Base-by-base conservation (phyloP, 2,888 invertebrate genomes). In the Leptopilina drosophilae region DNA sequence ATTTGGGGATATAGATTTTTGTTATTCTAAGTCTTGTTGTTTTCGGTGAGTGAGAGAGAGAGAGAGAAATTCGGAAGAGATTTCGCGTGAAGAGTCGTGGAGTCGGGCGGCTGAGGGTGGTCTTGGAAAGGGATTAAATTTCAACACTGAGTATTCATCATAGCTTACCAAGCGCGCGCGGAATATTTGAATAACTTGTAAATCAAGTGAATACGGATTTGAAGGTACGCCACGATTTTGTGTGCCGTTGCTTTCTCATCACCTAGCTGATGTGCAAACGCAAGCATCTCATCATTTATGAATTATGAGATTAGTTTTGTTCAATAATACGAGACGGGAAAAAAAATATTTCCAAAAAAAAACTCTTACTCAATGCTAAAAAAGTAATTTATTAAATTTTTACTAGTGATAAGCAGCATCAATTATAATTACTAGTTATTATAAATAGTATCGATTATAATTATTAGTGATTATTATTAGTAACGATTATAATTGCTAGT, bases 121-220 rank as follows among this genome's bases (percentile, higher is more conserved):
- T 81, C 73, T 84, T 82, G 79, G 83, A 81, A 83, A 81, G 77
- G 86, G 86, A 87, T 88, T 88, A 88, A 86, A 86, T 84, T 85
- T 81, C 84, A 86, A 85, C 85, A 82, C 79, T 80, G 84, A 85
- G 86, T 85, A 86, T 87, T 86, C 87, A 85, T 86, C 85, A 84
- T 84, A 84, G 85, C 85, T 86, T 85, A 86, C 81, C 83, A 84
- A 78, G 76, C 66, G 80, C 78, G 49, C 49, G 49, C 49, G 80
- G 85, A 86, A 87, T 88, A 87, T 88, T 87, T 85, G 86, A 88
- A 88, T 88, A 88, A 88, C 85, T 86, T 87, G 86, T 87, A 85
- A 89, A 87, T 86, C 84, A 85, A 73, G 64, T 76, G 78, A 81
- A 85, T 85, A 83, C 84, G 84, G 84, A 85, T 88, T 85, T 82